A percentile compares a stretch with the other conserved stretches of the same genome.
phyloP scores from a whole-genome alignment of 2,113 vertebrate genomes.

The Tetrax tetrax region DNA sequence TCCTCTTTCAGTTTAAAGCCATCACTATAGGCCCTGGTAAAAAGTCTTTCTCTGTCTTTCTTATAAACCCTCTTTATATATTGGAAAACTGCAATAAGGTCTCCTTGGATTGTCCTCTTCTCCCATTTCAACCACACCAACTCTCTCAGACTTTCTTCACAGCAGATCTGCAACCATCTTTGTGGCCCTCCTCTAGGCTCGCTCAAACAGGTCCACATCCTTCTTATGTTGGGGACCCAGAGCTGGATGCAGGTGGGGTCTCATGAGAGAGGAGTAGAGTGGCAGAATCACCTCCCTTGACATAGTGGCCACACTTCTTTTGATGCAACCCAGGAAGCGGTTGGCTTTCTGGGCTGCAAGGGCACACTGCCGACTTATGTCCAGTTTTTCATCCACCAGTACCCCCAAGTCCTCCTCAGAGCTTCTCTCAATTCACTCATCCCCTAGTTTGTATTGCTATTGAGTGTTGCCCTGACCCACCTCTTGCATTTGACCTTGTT shows the following conservation, averaged over 20 bases:
- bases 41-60: neutral
- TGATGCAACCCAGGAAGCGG: rapidly evolving
- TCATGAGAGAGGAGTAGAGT: rapidly evolving
- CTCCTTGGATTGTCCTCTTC: neutral
- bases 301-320: neutral
- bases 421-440: neutral
- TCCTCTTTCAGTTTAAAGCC: neutral
- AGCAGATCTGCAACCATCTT: neutral
- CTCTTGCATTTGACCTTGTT: neutral
- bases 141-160: rapidly evolving
- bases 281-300: neutral
- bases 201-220: rapidly evolving
- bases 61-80: neutral
- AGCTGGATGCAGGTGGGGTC: neutral
- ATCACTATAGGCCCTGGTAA: neutral
- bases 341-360: neutral
- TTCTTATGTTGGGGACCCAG: rapidly evolving
- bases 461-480: neutral
- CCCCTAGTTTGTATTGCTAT: rapidly evolving
- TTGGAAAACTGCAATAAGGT: neutral
- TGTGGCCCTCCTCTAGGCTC: rapidly evolving
- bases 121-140: neutral
- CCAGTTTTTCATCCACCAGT: neutral
- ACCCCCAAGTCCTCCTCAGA: neutral
- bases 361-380: neutral